These are phyloP conservation scores for Tragelaphus imberbis DNA, from an alignment of 2,113 vertebrate species.

Conservation along the genomic window DNA sequence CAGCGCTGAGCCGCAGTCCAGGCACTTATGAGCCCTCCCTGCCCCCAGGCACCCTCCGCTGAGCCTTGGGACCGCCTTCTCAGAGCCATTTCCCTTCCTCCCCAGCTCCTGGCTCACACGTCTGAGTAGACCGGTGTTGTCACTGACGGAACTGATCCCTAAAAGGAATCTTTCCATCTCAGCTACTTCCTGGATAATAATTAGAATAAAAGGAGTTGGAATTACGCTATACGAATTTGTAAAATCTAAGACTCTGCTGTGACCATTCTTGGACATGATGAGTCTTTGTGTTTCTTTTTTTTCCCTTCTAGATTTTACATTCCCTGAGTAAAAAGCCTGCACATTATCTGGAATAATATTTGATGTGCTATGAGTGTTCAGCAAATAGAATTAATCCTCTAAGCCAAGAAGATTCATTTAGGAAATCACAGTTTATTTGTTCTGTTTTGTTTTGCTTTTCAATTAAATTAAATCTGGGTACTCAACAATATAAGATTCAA, in stretches of 20 bases:
- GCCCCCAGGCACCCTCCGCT: background rate
- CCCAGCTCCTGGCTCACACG: background rate
- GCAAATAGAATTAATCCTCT: constrained; percentile 33
- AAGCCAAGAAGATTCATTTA: constrained; percentile 10
- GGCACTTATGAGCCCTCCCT: background rate
- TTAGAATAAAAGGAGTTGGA: background rate
- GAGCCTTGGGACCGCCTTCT: background rate
- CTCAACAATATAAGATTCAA: constrained; percentile 1
- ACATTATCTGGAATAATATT: background rate
- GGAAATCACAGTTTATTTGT: background rate
- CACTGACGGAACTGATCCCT: background rate
- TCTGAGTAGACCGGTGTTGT: background rate
- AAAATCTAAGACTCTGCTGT: background rate
- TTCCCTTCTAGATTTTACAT: background rate
- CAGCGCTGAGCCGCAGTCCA: background rate
- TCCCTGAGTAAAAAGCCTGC: background rate
- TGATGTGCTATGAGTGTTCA: background rate
- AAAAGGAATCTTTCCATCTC: background rate
- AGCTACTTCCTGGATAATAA: background rate
- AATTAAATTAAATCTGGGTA: constrained; percentile 26
- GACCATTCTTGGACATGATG: background rate
- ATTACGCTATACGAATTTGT: background rate
- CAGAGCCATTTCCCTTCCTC: background rate
- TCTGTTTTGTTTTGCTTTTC: background rate
- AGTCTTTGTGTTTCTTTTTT: background rate